These are phyloP conservation scores for Carollia perspicillata DNA, from an alignment of 2,113 vertebrate species.

Conservation along the genomic window DNA sequence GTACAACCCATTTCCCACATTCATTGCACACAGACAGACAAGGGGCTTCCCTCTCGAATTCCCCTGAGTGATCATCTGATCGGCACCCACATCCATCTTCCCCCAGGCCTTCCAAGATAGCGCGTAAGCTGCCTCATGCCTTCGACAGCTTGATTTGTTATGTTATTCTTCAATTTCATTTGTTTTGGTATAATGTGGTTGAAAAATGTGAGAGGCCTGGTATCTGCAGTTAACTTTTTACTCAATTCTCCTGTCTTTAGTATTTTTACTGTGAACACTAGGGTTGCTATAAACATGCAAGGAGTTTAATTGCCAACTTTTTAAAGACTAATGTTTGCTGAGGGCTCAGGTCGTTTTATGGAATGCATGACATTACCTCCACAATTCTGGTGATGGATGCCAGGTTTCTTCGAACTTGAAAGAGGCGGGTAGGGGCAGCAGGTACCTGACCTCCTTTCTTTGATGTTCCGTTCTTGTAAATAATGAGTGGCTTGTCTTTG, in stretches of 20 bases:
- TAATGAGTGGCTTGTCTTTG: conserved; percentile 89
- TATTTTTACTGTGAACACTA: not conserved
- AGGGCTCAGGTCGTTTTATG: not conserved
- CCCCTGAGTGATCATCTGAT: not conserved
- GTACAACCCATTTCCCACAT: not conserved
- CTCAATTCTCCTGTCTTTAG: not conserved
- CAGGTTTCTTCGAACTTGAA: conserved; percentile 91
- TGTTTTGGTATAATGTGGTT: not conserved
- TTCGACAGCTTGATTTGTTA: not conserved
- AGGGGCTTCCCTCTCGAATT: not conserved
- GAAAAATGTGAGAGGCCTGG: not conserved
- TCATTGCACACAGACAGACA: not conserved
- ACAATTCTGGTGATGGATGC: conserved; percentile 88
- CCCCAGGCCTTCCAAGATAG: not conserved
- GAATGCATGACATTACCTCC: conserved; percentile 82
- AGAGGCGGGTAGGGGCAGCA: conserved; percentile 81
- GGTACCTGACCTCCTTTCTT: conserved; percentile 82
- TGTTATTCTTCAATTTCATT: not conserved
- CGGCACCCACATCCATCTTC: not conserved
- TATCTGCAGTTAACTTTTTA: not conserved
- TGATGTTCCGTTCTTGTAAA: conserved; percentile 92
- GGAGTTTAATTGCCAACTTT: not conserved
- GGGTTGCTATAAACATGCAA: not conserved
- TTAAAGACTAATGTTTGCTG: not conserved
- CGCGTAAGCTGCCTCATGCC: not conserved